A percentile compares a stretch with the other conserved stretches of the same genome.
Conservation (phyloP, 2,888 invertebrate species). For the Plebejus anna region DNA sequence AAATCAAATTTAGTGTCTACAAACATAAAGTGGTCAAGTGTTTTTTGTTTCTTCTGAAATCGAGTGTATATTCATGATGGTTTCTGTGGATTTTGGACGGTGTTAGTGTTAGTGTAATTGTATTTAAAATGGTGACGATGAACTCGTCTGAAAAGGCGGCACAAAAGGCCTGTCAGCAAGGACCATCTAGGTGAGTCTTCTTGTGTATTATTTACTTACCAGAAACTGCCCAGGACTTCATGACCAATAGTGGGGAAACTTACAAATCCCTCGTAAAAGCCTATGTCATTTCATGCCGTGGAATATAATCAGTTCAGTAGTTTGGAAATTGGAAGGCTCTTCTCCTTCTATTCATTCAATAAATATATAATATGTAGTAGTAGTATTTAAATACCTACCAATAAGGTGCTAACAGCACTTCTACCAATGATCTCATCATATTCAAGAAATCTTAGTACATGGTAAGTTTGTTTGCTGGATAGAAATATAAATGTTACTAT, state of each 20-base stretch:
- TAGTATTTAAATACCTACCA: too few relatives aligned
- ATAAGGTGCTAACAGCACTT: too few relatives aligned
- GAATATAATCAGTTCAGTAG: neutral
- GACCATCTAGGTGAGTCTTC: constrained; percentile 65
- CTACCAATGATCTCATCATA: too few relatives aligned
- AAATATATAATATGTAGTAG: too few relatives aligned
- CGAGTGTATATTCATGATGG: neutral
- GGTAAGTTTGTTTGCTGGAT: too few relatives aligned
- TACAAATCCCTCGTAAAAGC: neutral
- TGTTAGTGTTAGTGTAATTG: constrained; percentile 31
- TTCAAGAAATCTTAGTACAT: too few relatives aligned
- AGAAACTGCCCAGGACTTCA: neutral
- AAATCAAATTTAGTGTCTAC: neutral
- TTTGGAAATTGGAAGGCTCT: neutral
- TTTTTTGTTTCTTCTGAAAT: neutral
- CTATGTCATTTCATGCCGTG: neutral
- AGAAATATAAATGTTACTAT: too few relatives aligned
- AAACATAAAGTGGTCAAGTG: neutral
- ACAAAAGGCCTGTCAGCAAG: constrained; percentile 77
- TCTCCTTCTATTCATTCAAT: neutral
- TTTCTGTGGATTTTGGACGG: constrained; percentile 20
- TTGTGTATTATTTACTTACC: constrained; percentile 28
- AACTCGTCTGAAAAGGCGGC: constrained; percentile 75
- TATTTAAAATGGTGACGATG: constrained; percentile 75
- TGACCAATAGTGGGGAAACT: neutral